Base-by-base conservation (phyloP, 2,888 invertebrate species). In the Plebejus melissa region DNA sequence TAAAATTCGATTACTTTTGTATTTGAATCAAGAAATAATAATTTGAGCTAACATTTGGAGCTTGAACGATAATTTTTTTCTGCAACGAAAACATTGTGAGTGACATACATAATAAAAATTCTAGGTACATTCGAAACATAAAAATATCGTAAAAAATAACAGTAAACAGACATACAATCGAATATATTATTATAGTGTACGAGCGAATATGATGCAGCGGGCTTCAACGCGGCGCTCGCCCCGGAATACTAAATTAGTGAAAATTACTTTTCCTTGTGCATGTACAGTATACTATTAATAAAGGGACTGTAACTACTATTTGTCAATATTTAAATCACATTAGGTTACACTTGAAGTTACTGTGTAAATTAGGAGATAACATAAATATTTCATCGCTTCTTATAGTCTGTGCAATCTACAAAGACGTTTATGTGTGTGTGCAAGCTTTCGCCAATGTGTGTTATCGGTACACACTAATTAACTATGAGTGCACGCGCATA, bases 171-270 rank as follows among this genome's bases (percentile, higher is more conserved):
- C 60, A 80, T 71, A 50, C 32, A 9, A 82, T 79, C 84, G 83
- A 83, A 54, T 54, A 54, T 54, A 54, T 11, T 46, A 46, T 54
- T 3, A 54, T 82, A 77, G 82, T 79, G 76, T 79, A 81, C 76
- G 79, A 76, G 83, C 81, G 81, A 79, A 80, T 78, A 81, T 84
- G 82, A 83, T 85, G 85, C 84, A 86, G 82, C 83, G 81, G 80
- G 83, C 86, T 87, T 84, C 81, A 83, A 80, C 77, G 69, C 54
- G 9, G 41, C 46, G 60, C 38, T 16, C 69, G 60, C 70, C 76
- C 80, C 82, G 83, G 91, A 84, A 92, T 92, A 84, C 81, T 82
- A 86, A 92, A 84, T 77, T 84, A 83, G 92, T 86, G 92, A 92
- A 92, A 92, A 88, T 71, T 50, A 36, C 65, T 65, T 65, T 65